Conservation (phyloP, 2,888 invertebrate species). For the Amaurobius ferox region DNA sequence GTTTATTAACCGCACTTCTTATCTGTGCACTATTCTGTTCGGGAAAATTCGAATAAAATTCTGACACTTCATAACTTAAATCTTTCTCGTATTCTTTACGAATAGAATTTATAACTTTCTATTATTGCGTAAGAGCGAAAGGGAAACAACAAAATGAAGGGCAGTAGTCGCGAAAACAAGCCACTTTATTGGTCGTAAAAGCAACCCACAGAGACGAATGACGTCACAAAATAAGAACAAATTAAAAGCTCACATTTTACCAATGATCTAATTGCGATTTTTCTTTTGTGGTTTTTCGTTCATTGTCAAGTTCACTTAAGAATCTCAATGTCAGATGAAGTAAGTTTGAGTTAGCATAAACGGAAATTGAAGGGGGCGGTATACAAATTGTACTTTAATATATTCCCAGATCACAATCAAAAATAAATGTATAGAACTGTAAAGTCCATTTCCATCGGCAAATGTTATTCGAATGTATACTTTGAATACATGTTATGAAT, state of each 20-base stretch:
- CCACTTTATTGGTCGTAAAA: not conserved
- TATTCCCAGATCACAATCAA: too few species aligned
- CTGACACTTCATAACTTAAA: not conserved
- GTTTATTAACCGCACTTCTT: too few species aligned
- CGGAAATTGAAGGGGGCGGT: not conserved
- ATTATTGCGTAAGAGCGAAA: not conserved
- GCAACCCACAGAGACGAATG: not conserved
- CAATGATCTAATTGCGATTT: not conserved
- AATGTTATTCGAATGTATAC: too few species aligned
- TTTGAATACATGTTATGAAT: too few species aligned
- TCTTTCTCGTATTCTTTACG: not conserved
- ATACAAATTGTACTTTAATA: not conserved
- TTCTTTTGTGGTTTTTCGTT: not conserved
- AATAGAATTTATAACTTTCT: not conserved
- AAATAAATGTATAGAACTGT: too few species aligned
- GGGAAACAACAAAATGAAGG: not conserved
- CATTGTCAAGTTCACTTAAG: not conserved
- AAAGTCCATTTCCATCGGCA: too few species aligned
- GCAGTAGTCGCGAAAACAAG: not conserved
- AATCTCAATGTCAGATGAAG: not conserved
- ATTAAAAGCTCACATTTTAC: not conserved
- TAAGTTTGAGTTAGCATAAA: not conserved
- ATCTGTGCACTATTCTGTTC: too few species aligned
- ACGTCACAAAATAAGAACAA: not conserved
- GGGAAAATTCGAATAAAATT: too few species aligned